Evolutionary conservation across 2,888 invertebrate genomes (phyloP), one percentile per base, ranked within the genome.

Genomic region (Zaprionus lineosus): DNA sequence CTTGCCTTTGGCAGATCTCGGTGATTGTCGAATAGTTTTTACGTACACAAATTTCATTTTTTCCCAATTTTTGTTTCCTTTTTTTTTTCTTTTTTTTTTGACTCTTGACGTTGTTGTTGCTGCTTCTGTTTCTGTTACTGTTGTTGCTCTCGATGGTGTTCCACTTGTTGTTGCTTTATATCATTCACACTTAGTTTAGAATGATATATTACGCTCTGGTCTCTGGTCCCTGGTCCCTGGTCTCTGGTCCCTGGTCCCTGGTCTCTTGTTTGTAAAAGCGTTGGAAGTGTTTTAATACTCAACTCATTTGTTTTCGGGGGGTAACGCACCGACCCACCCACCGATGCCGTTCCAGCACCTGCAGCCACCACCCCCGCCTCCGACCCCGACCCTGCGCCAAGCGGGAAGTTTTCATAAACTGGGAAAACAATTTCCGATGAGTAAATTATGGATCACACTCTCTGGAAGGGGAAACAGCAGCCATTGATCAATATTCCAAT

Each of bases 141-240:
- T 11, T 19, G 7, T 21, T 37, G 2, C 9, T 31, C 21, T 29
- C 37, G 31, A 18, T 18, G 18, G 24, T 31, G 12, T 33, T 50
- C 6, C 12, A 33, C 12, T 59, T 68, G 48, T 65, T 73, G 55
- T 73, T 65, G 63, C 44, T 62, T 44, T 37, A 74, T 67, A 70
- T 78, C 71, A 67, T 65, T 78, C 77, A 60, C 78, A 78, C 84
- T 64, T 81, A 40, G 63, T 74, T 74, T 48, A 26, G 56, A 59
- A 71, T 84, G 74, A 84, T 62, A 84, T 58, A 77, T 77, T 63
- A 53, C 51, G 33, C 50, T 64, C 36, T 16, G 41, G 58, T n/a
- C n/a, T n/a, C n/a, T n/a, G n/a, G n/a, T n/a, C n/a, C n/a, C n/a
- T n/a, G n/a, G n/a, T n/a, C n/a, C n/a, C n/a, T n/a, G n/a, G n/a